Evolutionary conservation across 2,113 vertebrate genomes (phyloP).

Genomic region (Saguinus imperator): DNA sequence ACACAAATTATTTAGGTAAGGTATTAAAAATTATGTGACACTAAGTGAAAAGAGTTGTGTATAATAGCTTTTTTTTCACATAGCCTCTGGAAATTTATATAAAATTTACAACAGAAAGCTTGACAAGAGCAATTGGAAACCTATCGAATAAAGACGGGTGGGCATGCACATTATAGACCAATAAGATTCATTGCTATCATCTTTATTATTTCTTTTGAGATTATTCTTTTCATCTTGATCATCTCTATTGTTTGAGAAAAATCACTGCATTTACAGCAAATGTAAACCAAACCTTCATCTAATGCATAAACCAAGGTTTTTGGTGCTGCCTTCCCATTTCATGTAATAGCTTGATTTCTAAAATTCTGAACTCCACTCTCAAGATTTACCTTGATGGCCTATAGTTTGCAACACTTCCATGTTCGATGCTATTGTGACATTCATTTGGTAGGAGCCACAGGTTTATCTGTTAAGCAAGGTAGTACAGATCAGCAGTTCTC

Average conservation of each 20-base stretch:
- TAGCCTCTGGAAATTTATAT: not conserved
- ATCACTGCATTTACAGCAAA: not conserved
- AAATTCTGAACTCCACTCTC: not conserved
- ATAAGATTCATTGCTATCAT: not conserved
- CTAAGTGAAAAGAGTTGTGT: not conserved
- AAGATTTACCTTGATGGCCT: not conserved
- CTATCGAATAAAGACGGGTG: not conserved
- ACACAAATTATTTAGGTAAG: not conserved
- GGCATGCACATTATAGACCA: rapidly evolving
- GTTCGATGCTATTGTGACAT: too few relatives aligned
- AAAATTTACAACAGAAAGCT: not conserved
- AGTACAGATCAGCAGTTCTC: not conserved
- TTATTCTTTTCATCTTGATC: not conserved
- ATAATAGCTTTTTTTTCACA: not conserved
- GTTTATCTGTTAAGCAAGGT: not conserved
- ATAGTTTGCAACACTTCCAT: not conserved
- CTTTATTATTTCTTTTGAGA: not conserved
- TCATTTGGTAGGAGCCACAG: not conserved
- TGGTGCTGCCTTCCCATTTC: not conserved
- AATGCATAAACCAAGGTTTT: not conserved
- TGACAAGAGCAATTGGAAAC: not conserved
- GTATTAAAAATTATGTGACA: not conserved
- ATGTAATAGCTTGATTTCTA: not conserved
- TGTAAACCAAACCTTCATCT: not conserved
- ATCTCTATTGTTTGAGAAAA: not conserved